Percentiles rank a stretch among this genome's conserved stretches.
Evolutionary conservation across 2,113 vertebrate genomes (phyloP).

Genomic region (Crotalus helleri): DNA sequence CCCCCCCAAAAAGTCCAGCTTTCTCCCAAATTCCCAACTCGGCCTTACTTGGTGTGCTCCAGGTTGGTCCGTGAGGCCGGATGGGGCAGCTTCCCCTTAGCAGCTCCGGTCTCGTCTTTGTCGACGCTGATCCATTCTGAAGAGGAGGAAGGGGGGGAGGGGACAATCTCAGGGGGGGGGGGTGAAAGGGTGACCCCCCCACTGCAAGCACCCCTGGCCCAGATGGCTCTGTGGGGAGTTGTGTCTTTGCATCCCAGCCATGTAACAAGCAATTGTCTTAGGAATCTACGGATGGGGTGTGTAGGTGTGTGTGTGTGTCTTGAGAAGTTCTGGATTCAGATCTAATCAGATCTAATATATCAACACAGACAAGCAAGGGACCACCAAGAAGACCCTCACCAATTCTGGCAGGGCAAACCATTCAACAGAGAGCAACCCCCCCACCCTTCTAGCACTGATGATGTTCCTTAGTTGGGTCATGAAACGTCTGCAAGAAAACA

Average conservation of each 20-base stretch:
- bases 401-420: neutral
- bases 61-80: constrained; percentile 72
- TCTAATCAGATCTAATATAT: neutral
- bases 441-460: neutral
- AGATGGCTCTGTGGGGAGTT: neutral
- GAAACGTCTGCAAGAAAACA: too few relatives aligned
- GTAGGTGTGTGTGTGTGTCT: neutral
- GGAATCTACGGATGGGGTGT: too few relatives aligned
- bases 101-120: constrained; percentile 84
- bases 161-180: neutral
- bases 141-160: neutral
- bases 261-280: neutral
- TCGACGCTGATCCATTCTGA: constrained; percentile 97
- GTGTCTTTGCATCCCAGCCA: neutral
- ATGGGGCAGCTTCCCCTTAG: constrained; percentile 75
- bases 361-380: neutral
- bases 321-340: too few relatives aligned
- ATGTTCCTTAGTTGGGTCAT: too few relatives aligned
- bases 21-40: neutral
- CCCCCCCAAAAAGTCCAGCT: neutral
- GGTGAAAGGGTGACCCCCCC: neutral
- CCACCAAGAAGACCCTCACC: neutral
- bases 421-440: neutral
- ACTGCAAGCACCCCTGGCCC: neutral
- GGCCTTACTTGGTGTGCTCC: constrained; percentile 78